These are phyloP conservation scores for Astyanax mexicanus DNA, from an alignment of 2,797 vertebrate species.

Conservation along the genomic window DNA sequence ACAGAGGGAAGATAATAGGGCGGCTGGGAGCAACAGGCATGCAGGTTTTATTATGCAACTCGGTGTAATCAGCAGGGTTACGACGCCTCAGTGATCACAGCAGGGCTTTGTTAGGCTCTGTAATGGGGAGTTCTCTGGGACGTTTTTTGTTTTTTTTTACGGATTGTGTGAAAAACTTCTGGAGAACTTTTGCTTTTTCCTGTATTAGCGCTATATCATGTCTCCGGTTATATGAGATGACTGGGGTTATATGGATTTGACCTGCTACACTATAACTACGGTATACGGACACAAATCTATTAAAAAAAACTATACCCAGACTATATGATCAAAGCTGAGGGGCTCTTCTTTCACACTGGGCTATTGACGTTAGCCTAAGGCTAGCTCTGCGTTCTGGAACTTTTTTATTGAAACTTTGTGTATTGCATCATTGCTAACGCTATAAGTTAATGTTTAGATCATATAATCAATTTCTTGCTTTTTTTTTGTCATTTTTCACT, in stretches of 20 bases:
- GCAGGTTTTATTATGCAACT: constrained; percentile 30
- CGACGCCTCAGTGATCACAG: constrained; percentile 15
- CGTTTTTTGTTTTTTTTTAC: no score
- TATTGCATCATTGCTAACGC: no score
- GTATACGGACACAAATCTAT: background rate
- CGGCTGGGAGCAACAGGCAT: constrained; percentile 21
- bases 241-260: no score
- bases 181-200: background rate
- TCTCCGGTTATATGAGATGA: no score
- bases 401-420: no score
- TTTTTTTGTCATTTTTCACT: no score
- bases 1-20: constrained; percentile 34
- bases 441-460: no score
- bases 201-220: no score
- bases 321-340: background rate
- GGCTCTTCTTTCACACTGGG: background rate
- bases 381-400: background rate
- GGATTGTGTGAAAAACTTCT: background rate
- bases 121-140: background rate
- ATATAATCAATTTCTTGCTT: no score
- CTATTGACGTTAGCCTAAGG: background rate
- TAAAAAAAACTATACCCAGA: background rate
- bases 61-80: constrained; percentile 24
- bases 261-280: no score
- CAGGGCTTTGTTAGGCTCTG: background rate